phyloP scores from a whole-genome alignment of 2,888 invertebrate genomes.

The Acholoe squamosa region DNA sequence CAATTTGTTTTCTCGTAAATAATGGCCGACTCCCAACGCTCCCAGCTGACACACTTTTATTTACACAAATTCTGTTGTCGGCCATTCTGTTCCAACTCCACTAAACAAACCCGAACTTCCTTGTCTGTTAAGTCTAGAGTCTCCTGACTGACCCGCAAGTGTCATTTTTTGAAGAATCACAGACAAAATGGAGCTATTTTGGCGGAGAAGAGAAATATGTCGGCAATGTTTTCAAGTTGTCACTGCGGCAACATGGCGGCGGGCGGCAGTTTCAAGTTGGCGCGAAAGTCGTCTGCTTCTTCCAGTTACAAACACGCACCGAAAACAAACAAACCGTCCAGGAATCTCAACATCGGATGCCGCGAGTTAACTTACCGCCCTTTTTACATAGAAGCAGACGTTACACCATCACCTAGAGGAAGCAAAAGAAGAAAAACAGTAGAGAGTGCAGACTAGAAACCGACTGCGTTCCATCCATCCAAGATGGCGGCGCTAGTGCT shows the following conservation, averaged over 20 bases:
- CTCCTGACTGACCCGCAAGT: not conserved
- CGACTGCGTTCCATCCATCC: not conserved
- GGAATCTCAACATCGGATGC: not conserved
- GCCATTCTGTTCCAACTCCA: not conserved
- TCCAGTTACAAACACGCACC: not conserved
- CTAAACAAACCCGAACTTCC: not conserved
- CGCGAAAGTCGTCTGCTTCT: constrained; percentile 5
- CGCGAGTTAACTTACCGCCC: not conserved
- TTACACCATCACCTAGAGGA: not conserved
- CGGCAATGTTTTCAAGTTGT: constrained; percentile 59
- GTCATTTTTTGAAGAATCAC: not conserved
- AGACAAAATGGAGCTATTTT: not conserved
- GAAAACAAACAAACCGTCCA: not conserved
- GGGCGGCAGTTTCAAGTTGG: constrained; percentile 56
- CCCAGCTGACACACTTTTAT: constrained; percentile 59
- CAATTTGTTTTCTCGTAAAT: constrained; percentile 59
- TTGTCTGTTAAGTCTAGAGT: not conserved
- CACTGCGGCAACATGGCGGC: constrained; percentile 55
- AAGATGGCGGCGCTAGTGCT: constrained; percentile 28
- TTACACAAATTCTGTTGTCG: constrained; percentile 30
- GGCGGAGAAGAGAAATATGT: not conserved
- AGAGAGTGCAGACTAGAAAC: not conserved
- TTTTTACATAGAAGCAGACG: not conserved
- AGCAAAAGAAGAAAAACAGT: not conserved
- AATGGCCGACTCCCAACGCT: constrained; percentile 46